Base-by-base conservation (phyloP, 2,888 invertebrate genomes). In the Salticus scenicus region DNA sequence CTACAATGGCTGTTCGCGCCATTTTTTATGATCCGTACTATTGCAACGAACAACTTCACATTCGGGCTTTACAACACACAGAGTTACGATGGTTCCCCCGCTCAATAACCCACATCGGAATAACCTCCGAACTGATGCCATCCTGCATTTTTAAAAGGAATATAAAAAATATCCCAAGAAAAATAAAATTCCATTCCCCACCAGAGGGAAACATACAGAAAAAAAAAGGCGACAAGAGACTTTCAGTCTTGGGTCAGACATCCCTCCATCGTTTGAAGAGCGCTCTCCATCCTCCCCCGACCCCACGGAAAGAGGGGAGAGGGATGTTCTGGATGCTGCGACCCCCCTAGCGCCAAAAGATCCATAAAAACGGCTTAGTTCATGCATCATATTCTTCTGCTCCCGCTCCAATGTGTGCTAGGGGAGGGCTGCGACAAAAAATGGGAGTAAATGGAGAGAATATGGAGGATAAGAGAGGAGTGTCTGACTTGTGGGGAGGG, bases 81-180 rank as follows among this genome's bases (percentile, higher is more conserved):
- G 72, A 77, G 83, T 84, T 83, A 82, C 82, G 76, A 84, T 73
- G 73, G 73, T 63, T 47, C 33, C 41, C 31, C 67, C 76, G 83
- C 83, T 77, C 83, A 84, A 84, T 84, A 84, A 84, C 83, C 83
- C 83, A 84, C 83, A 77, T 77, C 72, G 83, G 83, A 84, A 84
- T 84, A 84, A 73, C 77, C 83, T 84, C 77, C 83, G 83, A 57
- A 84, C 72, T 84, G 83, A 77, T 66, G 66, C 63, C 72, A 72
- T 57, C 75, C 51, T 42, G 33, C 37, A 67, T 67, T 67, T 67
- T 67, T 67, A 67, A 67, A 67, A 37, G 67, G 67, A 67, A 24
- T 70, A 78, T 33, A 51, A 57, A 63, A 67, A 70, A 72, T 42
- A 51, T 77, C 57, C 76, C 47, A 69, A 57, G 79, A 79, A 80